Evolutionary conservation across 2,888 invertebrate genomes (phyloP).

Genomic region (Neoitamus cyanurus): DNA sequence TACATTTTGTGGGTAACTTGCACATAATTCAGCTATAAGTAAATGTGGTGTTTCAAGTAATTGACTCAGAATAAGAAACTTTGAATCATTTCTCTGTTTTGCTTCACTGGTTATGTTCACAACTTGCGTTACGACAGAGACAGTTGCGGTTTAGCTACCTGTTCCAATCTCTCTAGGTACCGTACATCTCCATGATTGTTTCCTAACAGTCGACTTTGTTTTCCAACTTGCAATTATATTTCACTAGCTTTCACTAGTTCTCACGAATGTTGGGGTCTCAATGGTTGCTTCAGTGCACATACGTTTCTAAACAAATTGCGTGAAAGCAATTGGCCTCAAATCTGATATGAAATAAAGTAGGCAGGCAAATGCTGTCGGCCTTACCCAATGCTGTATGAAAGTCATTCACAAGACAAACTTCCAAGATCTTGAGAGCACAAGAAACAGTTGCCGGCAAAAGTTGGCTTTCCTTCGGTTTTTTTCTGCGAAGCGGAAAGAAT

Average conservation of each 20-base stretch:
- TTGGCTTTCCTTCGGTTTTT: not conserved
- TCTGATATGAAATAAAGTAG: not conserved
- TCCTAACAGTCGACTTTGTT: not conserved
- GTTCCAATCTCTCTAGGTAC: not conserved
- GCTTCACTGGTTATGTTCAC: not conserved
- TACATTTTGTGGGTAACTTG: too few species aligned
- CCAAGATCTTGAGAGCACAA: not conserved
- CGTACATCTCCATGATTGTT: not conserved
- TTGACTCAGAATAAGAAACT: too few species aligned
- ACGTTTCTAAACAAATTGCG: constrained; percentile 1
- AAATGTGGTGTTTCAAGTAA: too few species aligned
- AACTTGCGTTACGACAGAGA: not conserved
- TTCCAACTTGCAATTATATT: not conserved
- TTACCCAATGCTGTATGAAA: not conserved
- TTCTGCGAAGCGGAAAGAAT: not conserved
- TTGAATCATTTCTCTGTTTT: not conserved
- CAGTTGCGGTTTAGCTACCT: not conserved
- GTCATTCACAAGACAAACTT: not conserved
- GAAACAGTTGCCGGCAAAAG: not conserved
- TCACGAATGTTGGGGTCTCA: not conserved
- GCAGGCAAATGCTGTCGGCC: not conserved
- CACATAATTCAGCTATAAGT: too few species aligned
- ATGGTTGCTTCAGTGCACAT: not conserved
- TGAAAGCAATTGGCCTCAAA: not conserved
- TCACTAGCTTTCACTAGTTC: not conserved